Evolutionary conservation across 1,140 invertebrate species (phyloP).

Genomic region (Chrysoperla carnea): DNA sequence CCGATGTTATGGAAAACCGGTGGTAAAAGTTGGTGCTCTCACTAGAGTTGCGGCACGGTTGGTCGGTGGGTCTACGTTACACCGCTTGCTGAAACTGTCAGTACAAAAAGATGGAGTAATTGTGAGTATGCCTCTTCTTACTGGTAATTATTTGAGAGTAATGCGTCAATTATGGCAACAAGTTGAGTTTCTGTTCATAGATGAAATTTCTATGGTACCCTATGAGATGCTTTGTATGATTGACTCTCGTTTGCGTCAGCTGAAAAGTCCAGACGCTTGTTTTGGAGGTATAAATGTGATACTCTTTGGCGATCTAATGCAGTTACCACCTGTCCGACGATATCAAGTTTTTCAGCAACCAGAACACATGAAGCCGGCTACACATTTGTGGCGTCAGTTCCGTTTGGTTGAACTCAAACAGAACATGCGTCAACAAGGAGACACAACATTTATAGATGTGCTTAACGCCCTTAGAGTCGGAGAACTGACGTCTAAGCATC

Average conservation of each 20-base stretch:
- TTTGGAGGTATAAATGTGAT: conserved; percentile 17
- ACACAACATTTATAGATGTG: conserved; percentile 7
- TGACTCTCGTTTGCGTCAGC: conserved; percentile 16
- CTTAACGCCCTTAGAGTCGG: too few relatives aligned
- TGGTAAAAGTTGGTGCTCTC: too few relatives aligned
- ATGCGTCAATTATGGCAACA: conserved; percentile 19
- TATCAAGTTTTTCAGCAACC: conserved; percentile 18
- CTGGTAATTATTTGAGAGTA: conserved; percentile 17
- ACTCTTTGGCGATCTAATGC: conserved; percentile 20
- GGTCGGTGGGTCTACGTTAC: too few relatives aligned
- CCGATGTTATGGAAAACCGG: too few relatives aligned
- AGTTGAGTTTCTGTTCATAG: conserved; percentile 21
- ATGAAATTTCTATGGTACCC: conserved; percentile 23
- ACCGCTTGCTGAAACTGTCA: too few relatives aligned
- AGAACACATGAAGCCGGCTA: conserved; percentile 12
- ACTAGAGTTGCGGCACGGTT: too few relatives aligned
- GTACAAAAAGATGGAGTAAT: conserved; percentile 14
- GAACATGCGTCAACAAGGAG: conserved; percentile 19
- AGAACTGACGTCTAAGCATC: too few relatives aligned
- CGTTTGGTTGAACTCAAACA: conserved; percentile 16
- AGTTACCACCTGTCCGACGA: conserved; percentile 18
- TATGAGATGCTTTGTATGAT: conserved; percentile 22
- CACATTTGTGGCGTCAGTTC: conserved; percentile 18
- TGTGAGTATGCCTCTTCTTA: conserved; percentile 13
- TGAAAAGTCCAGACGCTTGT: conserved; percentile 11